Percentiles rank a stretch among this genome's conserved stretches.
phyloP scores from a whole-genome alignment of 2,888 invertebrate species.

The Oxycera nigricornis region DNA sequence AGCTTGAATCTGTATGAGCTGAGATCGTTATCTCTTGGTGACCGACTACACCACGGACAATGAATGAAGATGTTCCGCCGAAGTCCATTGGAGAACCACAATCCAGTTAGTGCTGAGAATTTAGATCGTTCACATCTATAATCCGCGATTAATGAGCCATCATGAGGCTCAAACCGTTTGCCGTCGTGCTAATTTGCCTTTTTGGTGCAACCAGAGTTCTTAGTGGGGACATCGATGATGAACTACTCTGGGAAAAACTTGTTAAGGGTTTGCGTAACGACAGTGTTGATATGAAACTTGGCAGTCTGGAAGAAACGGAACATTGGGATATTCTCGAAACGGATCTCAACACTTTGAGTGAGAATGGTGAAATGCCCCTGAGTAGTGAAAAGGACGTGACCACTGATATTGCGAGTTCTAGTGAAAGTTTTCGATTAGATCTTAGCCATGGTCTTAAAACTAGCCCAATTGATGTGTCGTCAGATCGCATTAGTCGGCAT shows the following conservation, averaged over 20 bases:
- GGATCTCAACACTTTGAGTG: slow-evolving; percentile 12
- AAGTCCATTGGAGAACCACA: background rate
- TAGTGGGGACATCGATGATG: slow-evolving; percentile 25
- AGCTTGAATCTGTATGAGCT: background rate
- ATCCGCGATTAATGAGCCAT: background rate
- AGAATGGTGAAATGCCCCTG: background rate
- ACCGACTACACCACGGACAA: too few relatives aligned
- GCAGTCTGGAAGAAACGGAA: background rate
- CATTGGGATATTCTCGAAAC: slow-evolving; percentile 19
- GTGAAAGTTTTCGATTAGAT: slow-evolving; percentile 14
- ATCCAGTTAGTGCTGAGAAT: slow-evolving; percentile 1
- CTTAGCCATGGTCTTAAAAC: background rate
- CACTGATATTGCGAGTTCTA: background rate
- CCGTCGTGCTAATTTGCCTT: slow-evolving; percentile 5
- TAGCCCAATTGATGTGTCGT: background rate
- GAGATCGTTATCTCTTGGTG: slow-evolving; percentile 15
- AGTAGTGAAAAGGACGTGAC: background rate
- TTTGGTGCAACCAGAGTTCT: background rate
- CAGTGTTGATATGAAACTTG: background rate
- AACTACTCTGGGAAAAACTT: slow-evolving; percentile 17
- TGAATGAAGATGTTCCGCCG: background rate
- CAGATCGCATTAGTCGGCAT: slow-evolving; percentile 12
- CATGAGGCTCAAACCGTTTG: slow-evolving; percentile 4
- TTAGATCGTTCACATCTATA: slow-evolving; percentile 10
- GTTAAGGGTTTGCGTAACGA: slow-evolving; percentile 1